A percentile compares a stretch with the other conserved stretches of the same genome.
Evolutionary conservation across 2,113 vertebrate genomes (phyloP).

Genomic region (Hyaena hyaena): DNA sequence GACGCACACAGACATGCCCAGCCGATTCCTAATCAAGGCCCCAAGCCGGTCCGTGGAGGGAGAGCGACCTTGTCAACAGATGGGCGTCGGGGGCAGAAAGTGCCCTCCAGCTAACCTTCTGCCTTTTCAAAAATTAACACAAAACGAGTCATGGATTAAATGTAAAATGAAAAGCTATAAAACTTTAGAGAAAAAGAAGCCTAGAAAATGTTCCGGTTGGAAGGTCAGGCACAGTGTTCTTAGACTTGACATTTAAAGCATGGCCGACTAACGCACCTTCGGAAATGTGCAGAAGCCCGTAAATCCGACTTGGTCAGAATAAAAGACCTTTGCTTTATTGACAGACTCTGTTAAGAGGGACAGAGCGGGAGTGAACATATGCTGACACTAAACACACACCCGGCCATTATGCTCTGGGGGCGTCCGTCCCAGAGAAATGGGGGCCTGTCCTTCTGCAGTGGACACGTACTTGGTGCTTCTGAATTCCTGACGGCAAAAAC

Average conservation of each 20-base stretch:
- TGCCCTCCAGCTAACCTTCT: not conserved
- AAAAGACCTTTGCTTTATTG: not conserved
- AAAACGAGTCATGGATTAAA: no score
- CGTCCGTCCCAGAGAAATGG: not conserved
- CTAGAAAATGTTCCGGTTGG: not conserved
- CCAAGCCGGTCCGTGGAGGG: not conserved
- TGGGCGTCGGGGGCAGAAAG: no score
- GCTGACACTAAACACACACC: not conserved
- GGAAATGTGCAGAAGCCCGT: no score
- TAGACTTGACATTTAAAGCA: not conserved
- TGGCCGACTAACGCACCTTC: not conserved
- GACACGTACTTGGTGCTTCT: not conserved
- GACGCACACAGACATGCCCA: not conserved
- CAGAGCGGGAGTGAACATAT: not conserved
- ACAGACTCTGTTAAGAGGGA: not conserved
- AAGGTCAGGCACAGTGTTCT: not conserved
- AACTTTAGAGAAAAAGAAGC: not conserved
- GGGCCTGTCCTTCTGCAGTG: not conserved
- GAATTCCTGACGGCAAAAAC: not conserved
- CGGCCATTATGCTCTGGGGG: not conserved
- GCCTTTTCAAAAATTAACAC: not conserved
- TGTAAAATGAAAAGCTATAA: not conserved
- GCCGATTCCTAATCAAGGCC: not conserved
- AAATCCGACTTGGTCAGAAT: not conserved
- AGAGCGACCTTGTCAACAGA: not conserved